Conservation (phyloP, 2,888 invertebrate genomes). For the Lucinisca nassula region DNA sequence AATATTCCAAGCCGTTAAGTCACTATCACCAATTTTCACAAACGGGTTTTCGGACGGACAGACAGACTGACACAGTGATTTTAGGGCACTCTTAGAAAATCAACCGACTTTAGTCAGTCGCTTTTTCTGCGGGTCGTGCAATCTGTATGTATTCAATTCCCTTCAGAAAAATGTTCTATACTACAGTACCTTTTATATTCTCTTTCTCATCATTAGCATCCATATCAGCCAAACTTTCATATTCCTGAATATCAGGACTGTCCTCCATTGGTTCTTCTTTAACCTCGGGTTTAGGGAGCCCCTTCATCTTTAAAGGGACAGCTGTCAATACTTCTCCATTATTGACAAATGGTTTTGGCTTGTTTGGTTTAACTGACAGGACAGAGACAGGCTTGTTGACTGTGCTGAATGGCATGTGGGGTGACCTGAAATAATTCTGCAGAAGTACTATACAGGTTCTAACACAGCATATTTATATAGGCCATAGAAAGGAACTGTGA, state of each 20-base stretch:
- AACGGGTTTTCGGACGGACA: too few species aligned
- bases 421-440: conserved; percentile 76
- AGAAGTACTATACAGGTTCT: too few species aligned
- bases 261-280: conserved; percentile 65
- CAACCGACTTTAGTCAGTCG: too few species aligned
- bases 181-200: conserved; percentile 50
- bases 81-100: too few species aligned
- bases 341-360: not conserved
- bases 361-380: conserved; percentile 48
- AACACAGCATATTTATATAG: too few species aligned
- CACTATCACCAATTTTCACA: too few species aligned
- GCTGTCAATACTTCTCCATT: conserved; percentile 28
- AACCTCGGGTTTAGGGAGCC: conserved; percentile 56
- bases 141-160: too few species aligned
- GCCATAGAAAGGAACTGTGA: too few species aligned
- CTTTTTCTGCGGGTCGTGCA: too few species aligned
- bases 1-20: too few species aligned
- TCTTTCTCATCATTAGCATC: conserved; percentile 59
- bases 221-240: conserved; percentile 52
- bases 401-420: conserved; percentile 81
- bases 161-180: too few species aligned
- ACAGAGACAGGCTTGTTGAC: conserved; percentile 30
- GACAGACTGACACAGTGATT: too few species aligned
- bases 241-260: conserved; percentile 61
- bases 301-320: conserved; percentile 40